Evolutionary conservation across 2,888 invertebrate genomes (phyloP).

Genomic region (Acrobeloides nanus): DNA sequence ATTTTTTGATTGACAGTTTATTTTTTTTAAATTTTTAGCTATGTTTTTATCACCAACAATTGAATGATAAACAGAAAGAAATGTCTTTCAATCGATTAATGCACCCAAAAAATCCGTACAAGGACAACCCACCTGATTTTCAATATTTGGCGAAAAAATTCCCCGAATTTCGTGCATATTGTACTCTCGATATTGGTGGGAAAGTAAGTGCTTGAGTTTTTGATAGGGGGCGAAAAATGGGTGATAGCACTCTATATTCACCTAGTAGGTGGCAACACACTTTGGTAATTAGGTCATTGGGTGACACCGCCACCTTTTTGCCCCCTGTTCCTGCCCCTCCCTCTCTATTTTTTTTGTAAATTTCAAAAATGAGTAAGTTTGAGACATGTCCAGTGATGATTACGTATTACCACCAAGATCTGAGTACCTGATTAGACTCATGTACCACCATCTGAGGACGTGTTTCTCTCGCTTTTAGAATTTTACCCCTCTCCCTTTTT

Average conservation of each 20-base stretch:
- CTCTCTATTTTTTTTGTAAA: conserved; percentile 5
- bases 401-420: too few relatives aligned
- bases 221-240: neutral
- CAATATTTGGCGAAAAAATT: conserved; percentile 51
- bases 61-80: too few relatives aligned
- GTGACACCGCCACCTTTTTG: neutral
- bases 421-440: too few relatives aligned
- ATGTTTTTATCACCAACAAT: too few relatives aligned
- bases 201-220: conserved; percentile 21
- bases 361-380: conserved; percentile 7
- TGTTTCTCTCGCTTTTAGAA: too few relatives aligned
- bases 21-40: too few relatives aligned
- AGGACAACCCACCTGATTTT: conserved; percentile 71
- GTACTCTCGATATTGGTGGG: conserved; percentile 34
- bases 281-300: conserved; percentile 2
- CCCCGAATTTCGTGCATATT: conserved; percentile 58
- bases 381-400: too few relatives aligned
- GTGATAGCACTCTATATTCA: conserved; percentile 5
- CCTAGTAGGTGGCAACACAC: neutral
- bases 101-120: conserved; percentile 87
- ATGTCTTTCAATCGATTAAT: conserved; percentile 60
- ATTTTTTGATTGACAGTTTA: too few relatives aligned
- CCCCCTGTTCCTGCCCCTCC: neutral
- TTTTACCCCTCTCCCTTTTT: too few relatives aligned
- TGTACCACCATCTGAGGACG: too few relatives aligned